These are phyloP conservation scores for Phorcus lineatus DNA, from an alignment of 2,888 invertebrate species.

Conservation along the genomic window DNA sequence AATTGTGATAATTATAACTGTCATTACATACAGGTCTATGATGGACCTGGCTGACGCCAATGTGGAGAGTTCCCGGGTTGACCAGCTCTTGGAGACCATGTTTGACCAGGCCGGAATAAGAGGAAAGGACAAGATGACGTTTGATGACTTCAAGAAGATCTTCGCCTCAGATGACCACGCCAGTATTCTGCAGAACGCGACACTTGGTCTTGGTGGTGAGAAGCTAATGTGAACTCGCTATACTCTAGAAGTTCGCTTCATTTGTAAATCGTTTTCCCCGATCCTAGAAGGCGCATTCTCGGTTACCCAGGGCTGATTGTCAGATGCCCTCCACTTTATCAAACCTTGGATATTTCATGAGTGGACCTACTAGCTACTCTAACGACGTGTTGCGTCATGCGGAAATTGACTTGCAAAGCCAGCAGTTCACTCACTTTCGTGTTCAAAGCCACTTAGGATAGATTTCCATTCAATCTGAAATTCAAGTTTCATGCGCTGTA, in stretches of 20 bases:
- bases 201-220: slow-evolving; percentile 45
- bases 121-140: slow-evolving; percentile 52
- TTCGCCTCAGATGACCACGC: slow-evolving; percentile 58
- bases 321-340: too few relatives aligned
- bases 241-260: neutral
- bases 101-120: slow-evolving; percentile 54
- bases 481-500: too few relatives aligned
- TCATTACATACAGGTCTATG: slow-evolving; percentile 50
- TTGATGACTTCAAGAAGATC: slow-evolving; percentile 60
- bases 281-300: neutral
- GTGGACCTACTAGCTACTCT: too few relatives aligned
- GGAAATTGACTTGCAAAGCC: too few relatives aligned
- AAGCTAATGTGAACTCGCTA: too few relatives aligned
- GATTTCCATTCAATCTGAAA: too few relatives aligned
- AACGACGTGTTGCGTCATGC: too few relatives aligned
- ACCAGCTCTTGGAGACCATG: slow-evolving; percentile 54
- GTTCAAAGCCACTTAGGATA: too few relatives aligned
- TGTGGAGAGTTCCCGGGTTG: slow-evolving; percentile 45
- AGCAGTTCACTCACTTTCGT: too few relatives aligned
- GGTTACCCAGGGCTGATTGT: too few relatives aligned
- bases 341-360: too few relatives aligned
- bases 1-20: too few relatives aligned
- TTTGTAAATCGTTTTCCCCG: neutral
- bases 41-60: slow-evolving; percentile 61
- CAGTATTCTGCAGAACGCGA: slow-evolving; percentile 55